Evolutionary conservation across 2,888 invertebrate genomes (phyloP).

Genomic region (Clostera curtula): DNA sequence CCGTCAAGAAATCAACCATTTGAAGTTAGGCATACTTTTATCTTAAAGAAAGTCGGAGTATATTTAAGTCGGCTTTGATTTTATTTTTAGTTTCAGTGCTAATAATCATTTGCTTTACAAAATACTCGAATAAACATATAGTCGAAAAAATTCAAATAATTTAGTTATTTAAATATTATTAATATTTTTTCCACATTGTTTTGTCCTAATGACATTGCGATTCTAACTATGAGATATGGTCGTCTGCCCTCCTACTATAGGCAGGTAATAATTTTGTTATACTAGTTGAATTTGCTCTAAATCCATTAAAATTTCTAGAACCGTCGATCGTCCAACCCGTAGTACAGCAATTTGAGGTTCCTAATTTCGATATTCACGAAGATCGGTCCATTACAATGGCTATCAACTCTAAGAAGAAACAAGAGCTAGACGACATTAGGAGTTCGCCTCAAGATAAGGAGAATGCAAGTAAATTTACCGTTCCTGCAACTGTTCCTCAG

Average conservation of each 20-base stretch:
- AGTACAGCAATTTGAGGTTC: conserved; percentile 58
- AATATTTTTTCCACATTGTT: neutral
- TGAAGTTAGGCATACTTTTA: too few relatives aligned
- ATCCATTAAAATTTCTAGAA: conserved; percentile 30
- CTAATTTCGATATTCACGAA: conserved; percentile 67
- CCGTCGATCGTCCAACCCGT: conserved; percentile 63
- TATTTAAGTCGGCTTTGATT: too few relatives aligned
- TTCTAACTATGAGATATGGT: too few relatives aligned
- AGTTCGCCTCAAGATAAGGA: conserved; percentile 54
- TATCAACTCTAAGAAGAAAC: conserved; percentile 53
- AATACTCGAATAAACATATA: too few relatives aligned
- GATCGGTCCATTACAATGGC: conserved; percentile 68
- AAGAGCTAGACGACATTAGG: conserved; percentile 36
- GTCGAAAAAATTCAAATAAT: too few relatives aligned
- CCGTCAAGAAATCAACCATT: too few relatives aligned
- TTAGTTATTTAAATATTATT: neutral
- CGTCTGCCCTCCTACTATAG: too few relatives aligned
- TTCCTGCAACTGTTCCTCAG: conserved; percentile 31
- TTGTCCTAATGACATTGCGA: neutral
- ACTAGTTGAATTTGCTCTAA: neutral
- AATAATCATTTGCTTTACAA: too few relatives aligned
- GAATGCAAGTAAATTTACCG: conserved; percentile 51
- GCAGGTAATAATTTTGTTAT: too few relatives aligned
- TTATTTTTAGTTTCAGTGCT: too few relatives aligned
- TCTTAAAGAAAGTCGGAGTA: too few relatives aligned